phyloP scores from a whole-genome alignment of 35 echinoderm and acorn worm species.

The Acanthaster planci region DNA sequence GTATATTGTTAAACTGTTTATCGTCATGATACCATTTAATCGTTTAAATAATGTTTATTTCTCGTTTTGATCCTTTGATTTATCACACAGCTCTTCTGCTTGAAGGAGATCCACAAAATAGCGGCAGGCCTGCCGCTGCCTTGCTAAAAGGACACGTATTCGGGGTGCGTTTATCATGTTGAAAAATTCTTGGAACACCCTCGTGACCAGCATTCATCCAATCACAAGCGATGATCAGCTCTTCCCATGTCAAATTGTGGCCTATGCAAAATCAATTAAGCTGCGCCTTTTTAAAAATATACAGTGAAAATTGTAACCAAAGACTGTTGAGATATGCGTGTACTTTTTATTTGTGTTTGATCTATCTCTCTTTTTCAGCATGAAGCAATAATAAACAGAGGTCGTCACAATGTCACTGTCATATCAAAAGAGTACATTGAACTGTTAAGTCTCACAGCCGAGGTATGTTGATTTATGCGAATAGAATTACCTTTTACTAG shows the following conservation, averaged over 20 bases:
- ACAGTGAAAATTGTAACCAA: not conserved
- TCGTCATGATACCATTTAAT: not conserved
- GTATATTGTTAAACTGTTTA: too few species aligned
- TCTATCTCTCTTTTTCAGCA: slow-evolving; percentile 52
- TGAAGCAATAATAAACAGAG: slow-evolving; percentile 62
- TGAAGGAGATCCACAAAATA: slow-evolving; percentile 82
- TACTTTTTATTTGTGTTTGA: slow-evolving; percentile 6
- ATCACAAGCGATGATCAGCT: too few species aligned
- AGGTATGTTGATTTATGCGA: too few species aligned
- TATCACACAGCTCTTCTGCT: slow-evolving; percentile 66
- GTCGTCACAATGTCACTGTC: slow-evolving; percentile 58
- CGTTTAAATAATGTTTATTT: not conserved
- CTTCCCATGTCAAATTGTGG: too few species aligned
- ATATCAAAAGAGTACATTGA: slow-evolving; percentile 84
- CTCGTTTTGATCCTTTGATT: not conserved
- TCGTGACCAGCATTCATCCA: too few species aligned
- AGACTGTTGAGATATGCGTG: not conserved
- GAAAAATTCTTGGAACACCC: too few species aligned
- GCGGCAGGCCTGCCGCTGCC: slow-evolving; percentile 57
- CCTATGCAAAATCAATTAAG: too few species aligned
- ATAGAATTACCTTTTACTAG: too few species aligned
- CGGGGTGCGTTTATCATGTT: slow-evolving; percentile 71
- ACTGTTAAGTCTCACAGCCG: slow-evolving; percentile 66
- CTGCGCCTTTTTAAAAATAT: not conserved
- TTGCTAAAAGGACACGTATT: slow-evolving; percentile 75